Base-by-base conservation (phyloP, 2,888 invertebrate genomes). In the Tholera decimalis region DNA sequence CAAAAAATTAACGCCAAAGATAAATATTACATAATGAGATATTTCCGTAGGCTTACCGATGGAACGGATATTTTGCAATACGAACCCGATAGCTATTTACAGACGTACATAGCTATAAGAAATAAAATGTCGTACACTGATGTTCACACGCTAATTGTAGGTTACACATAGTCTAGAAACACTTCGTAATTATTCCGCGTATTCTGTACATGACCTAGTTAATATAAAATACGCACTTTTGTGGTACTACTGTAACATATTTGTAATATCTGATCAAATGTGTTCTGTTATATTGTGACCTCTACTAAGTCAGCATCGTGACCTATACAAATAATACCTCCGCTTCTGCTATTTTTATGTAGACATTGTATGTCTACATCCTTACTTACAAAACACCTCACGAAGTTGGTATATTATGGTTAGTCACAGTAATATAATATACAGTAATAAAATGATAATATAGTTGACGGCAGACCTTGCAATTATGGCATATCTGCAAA, bases 51-150 rank as follows among this genome's bases (percentile, higher is more conserved):
- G 61, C 65, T 85, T 80, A 73, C 76, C 60, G 65, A 63, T 73
- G 59, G 62, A 64, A 64, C 80, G 68, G 64, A 73, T 73, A 73
- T 84, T 79, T 85, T 72, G 76, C 71, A 73, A 83, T 77, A 68
- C 73, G 60, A 67, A 65, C 63, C 64, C 71, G 54, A 80, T 68
- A 46, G 51, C 51, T 69, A 69, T 70, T 61, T 55, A 63, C 50
- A 53, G 49, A 56, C 26, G 28, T 47, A 33, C n/a, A n/a, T 33
- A 33, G 13, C 35, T 49, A 54, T 55, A 69, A 58, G 57, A 63
- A 59, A 58, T 63, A 63, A 72, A 69, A 74, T 80, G 51, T 73
- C 58, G 44, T 56, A 58, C 20, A 43, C 55, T 50, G 49, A 68
- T 65, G 73, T 79, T 82, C 80, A 68, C 73, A 82, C 70, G 33